Evolutionary conservation across 2,113 vertebrate species (phyloP), one percentile per base, ranked within the genome.

Genomic region (Heteronetta atricapilla): DNA sequence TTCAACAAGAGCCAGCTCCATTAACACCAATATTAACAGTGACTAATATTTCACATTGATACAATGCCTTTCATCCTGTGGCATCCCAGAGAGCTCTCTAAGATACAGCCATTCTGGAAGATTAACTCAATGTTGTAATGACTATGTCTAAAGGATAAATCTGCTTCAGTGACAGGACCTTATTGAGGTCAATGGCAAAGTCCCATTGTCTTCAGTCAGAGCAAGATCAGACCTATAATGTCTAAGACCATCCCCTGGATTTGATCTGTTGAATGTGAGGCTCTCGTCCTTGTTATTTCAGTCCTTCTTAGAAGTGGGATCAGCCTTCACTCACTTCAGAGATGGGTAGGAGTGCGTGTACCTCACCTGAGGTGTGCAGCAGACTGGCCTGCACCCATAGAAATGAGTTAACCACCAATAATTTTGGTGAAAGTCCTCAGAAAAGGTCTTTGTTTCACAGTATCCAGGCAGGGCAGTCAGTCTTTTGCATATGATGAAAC

Each of bases 121-220:
- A 96, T 95, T 96, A 97, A 96, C 77, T 94, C 86, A 94, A 86
- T 92, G 25, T 77, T 95, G 78, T 92, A 96, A 96, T 93, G 90
- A 92, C 90, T 94, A 14, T 70, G 93, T 93, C 89, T 95, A 93
- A 97, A 80, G 94, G 87, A 95, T 96, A 97, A 97, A 97, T 92
- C 86, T 29, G 10, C 83, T 70, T 88, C 95, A 87, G 70, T 85
- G 94, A 94, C 94, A 95, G 93, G 90, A 92, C 92, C 90, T 90
- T 92, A 82, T 92, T 92, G 94, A 95, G 95, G 95, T 95, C 94
- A 94, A 92, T 70, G 88, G 81, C 95, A 97, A 95, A 97, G 95
- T 94, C 86, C 83, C 92, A 85, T 95, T 94, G 92, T 95, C 93
- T 96, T 93, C 92, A 85, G 69, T 63, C 83, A 82, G 92, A 87